A percentile compares a stretch with the other conserved stretches of the same genome.
Conservation (phyloP, 2,888 invertebrate species). For the Chouioia cunea region DNA sequence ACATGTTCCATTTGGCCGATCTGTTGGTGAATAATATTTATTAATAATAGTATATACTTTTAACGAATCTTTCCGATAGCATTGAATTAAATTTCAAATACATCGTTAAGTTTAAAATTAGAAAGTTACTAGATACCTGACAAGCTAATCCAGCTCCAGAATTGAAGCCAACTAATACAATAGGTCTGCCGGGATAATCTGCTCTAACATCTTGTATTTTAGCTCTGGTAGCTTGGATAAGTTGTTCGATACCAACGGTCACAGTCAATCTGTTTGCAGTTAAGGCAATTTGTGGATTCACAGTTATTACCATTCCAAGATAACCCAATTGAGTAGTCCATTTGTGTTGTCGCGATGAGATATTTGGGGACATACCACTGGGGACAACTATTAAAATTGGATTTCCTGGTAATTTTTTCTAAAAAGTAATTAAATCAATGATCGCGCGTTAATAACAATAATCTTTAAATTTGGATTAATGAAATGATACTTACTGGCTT, state of each 20-base stretch:
- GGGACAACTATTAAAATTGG: conserved; percentile 77
- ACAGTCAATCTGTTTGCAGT: conserved; percentile 68
- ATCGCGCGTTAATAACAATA: background rate
- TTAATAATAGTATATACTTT: background rate
- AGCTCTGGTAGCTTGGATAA: conserved; percentile 76
- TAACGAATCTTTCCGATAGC: background rate
- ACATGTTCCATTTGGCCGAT: conserved; percentile 80
- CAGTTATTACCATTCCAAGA: conserved; percentile 77
- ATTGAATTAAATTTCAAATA: conserved; percentile 3
- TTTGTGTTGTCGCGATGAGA: conserved; percentile 74
- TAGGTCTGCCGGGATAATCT: conserved; percentile 77
- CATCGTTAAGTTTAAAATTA: background rate
- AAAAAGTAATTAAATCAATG: conserved; percentile 45
- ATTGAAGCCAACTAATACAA: conserved; percentile 84
- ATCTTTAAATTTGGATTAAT: background rate
- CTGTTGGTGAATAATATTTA: conserved; percentile 58
- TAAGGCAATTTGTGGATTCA: conserved; percentile 71
- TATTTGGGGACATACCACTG: conserved; percentile 68
- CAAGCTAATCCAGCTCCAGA: conserved; percentile 82
- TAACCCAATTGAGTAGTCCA: conserved; percentile 79
- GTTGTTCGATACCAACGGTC: conserved; percentile 74
- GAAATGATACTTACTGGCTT: conserved; percentile 71
- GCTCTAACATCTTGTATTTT: conserved; percentile 79
- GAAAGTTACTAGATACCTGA: conserved; percentile 69
- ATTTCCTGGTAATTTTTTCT: conserved; percentile 79